Percentiles rank a stretch among this genome's conserved stretches.
Conservation (phyloP, 2,797 vertebrate genomes). For the Microctenopoma stevenorrisi region DNA sequence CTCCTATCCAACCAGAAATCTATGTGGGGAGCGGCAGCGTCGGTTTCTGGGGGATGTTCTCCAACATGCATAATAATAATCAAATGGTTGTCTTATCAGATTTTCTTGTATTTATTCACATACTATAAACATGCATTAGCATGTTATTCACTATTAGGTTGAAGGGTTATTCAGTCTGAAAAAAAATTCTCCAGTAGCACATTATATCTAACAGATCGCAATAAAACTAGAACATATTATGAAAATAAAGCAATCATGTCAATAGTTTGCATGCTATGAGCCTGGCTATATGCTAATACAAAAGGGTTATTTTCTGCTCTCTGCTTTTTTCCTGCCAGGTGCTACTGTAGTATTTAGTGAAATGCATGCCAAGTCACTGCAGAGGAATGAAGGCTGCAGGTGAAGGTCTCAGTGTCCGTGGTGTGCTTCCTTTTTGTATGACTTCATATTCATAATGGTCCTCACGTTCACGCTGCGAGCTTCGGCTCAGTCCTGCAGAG, state of each 20-base stretch:
- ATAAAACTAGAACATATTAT: neutral
- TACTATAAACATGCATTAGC: no score
- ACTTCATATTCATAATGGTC: conserved; percentile 38
- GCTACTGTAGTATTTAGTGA: conserved; percentile 13
- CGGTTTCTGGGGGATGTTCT: no score
- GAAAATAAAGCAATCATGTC: neutral
- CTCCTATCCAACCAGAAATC: no score
- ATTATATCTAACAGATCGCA: no score
- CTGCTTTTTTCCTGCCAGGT: conserved; percentile 25
- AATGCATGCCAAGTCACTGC: conserved; percentile 15
- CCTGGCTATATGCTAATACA: conserved; percentile 11
- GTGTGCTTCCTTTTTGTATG: conserved; percentile 14
- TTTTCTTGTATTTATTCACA: no score
- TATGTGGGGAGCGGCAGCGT: no score
- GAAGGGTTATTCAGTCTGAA: no score
- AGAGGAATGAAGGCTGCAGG: conserved; percentile 21
- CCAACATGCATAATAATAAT: no score
- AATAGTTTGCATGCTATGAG: neutral
- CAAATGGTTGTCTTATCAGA: no score
- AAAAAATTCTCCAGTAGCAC: no score
- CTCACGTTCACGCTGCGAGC: conserved; percentile 7
- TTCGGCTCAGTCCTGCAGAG: conserved; percentile 29
- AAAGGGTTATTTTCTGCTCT: conserved; percentile 36
- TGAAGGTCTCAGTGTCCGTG: conserved; percentile 8
- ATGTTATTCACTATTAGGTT: no score